A percentile compares a stretch with the other conserved stretches of the same genome.
phyloP scores from a whole-genome alignment of 2,113 vertebrate genomes.

The Procavia capensis region DNA sequence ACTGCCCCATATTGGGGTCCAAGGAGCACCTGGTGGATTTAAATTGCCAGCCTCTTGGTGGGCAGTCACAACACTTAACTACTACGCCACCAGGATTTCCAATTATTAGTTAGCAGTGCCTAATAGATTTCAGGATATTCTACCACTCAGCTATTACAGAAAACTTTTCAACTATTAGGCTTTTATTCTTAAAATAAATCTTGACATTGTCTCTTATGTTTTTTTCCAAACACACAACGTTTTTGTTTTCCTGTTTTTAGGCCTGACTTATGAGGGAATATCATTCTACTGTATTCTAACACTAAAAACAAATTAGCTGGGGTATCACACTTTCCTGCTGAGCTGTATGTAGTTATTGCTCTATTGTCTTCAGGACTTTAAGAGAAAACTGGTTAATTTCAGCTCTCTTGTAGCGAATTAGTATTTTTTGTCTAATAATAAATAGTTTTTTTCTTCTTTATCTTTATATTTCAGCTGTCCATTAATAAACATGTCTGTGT shows the following conservation, averaged over 20 bases:
- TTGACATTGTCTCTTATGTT: background rate
- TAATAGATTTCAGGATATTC: slow-evolving; percentile 12
- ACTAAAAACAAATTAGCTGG: background rate
- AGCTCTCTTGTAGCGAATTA: background rate
- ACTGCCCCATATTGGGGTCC: too few relatives aligned
- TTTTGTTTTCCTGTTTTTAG: background rate
- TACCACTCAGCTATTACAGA: background rate
- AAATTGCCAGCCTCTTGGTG: too few relatives aligned
- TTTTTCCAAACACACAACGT: background rate
- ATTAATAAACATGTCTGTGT: background rate
- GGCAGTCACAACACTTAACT: too few relatives aligned
- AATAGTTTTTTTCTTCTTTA: background rate
- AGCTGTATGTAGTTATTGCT: background rate
- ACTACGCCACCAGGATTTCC: too few relatives aligned
- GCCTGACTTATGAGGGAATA: background rate
- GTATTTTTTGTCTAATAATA: background rate
- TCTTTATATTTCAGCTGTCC: background rate
- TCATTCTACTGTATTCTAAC: background rate
- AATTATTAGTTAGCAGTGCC: background rate
- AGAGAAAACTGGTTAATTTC: background rate
- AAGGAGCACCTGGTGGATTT: too few relatives aligned
- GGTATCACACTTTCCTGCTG: background rate
- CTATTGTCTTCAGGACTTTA: background rate
- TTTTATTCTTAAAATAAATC: slow-evolving; percentile 60
- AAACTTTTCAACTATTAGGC: background rate